A percentile compares a stretch with the other conserved stretches of the same genome.
These are phyloP conservation scores for Neelides sp. DNA, from an alignment of 1,140 invertebrate genomes.

Conservation along the genomic window DNA sequence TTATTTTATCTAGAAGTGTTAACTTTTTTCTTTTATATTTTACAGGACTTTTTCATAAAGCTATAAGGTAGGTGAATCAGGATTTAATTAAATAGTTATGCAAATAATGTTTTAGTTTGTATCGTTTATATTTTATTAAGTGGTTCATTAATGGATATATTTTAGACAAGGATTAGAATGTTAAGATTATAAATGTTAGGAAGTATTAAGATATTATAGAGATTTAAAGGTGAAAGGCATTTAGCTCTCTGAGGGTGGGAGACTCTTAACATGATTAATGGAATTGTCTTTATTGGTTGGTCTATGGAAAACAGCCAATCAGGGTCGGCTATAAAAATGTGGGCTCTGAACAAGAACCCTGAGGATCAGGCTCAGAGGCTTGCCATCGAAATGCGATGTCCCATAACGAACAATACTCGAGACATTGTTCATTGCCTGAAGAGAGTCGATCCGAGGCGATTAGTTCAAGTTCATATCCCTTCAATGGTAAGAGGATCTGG, in stretches of 20 bases:
- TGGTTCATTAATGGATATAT: background rate
- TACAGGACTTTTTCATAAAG: constrained; percentile 35
- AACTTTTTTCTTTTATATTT: constrained; percentile 11
- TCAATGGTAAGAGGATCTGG: constrained; percentile 26
- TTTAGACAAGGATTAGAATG: too few relatives aligned
- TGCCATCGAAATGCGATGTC: constrained; percentile 30
- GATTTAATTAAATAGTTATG: constrained; percentile 36
- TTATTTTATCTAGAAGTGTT: background rate
- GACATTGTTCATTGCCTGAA: constrained; percentile 33
- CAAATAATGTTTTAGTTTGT: constrained; percentile 34
- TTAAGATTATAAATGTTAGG: too few relatives aligned
- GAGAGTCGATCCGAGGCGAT: constrained; percentile 39
- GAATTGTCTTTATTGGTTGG: background rate
- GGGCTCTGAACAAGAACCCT: constrained; percentile 34
- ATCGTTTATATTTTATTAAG: background rate
- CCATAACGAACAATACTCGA: constrained; percentile 34
- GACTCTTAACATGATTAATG: too few relatives aligned
- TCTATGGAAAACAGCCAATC: constrained; percentile 27
- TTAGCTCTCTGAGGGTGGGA: too few relatives aligned
- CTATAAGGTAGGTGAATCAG: constrained; percentile 45
- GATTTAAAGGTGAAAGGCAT: too few relatives aligned
- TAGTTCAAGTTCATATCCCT: constrained; percentile 35
- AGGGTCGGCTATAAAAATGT: constrained; percentile 38
- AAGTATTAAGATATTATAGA: too few relatives aligned
- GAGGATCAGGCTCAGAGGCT: constrained; percentile 34